Conservation (phyloP, 2,888 invertebrate species). For the Hecatera dysodea region DNA sequence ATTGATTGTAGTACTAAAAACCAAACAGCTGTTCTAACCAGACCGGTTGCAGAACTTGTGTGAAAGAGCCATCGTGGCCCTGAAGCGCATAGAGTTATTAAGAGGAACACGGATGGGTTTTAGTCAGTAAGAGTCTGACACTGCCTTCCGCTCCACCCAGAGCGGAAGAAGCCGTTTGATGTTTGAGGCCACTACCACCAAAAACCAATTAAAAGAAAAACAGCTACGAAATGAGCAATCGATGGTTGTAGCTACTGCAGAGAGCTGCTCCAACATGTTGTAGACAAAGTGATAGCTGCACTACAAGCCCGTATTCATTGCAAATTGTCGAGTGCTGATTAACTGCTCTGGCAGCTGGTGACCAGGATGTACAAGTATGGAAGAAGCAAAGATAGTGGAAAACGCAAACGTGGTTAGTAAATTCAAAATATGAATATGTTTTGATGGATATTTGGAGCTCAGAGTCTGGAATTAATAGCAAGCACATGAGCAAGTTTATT, state of each 20-base stretch:
- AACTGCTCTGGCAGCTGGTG: slow-evolving; percentile 57
- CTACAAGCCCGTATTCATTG: slow-evolving; percentile 62
- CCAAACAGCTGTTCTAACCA: background rate
- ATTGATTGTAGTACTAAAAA: background rate
- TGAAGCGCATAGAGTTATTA: too few relatives aligned
- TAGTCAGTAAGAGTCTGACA: too few relatives aligned
- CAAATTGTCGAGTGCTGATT: slow-evolving; percentile 71
- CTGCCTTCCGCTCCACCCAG: too few relatives aligned
- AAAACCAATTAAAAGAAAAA: slow-evolving; percentile 6
- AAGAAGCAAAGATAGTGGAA: background rate
- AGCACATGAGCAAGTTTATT: too few relatives aligned
- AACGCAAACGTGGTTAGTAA: too few relatives aligned
- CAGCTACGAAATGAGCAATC: slow-evolving; percentile 23
- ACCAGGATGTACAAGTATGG: slow-evolving; percentile 9
- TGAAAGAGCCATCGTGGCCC: too few relatives aligned
- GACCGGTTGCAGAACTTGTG: too few relatives aligned
- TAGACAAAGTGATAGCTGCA: slow-evolving; percentile 42
- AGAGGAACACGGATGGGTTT: too few relatives aligned
- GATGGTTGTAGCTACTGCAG: slow-evolving; percentile 37
- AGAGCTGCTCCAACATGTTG: slow-evolving; percentile 44
- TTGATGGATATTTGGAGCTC: too few relatives aligned
- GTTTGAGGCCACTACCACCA: too few relatives aligned
- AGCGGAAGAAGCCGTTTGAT: too few relatives aligned
- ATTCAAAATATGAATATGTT: background rate
- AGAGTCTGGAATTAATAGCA: too few relatives aligned